Evolutionary conservation across 2,888 invertebrate genomes (phyloP), one percentile per base, ranked within the genome.

Genomic region (Pterostichus madidus): DNA sequence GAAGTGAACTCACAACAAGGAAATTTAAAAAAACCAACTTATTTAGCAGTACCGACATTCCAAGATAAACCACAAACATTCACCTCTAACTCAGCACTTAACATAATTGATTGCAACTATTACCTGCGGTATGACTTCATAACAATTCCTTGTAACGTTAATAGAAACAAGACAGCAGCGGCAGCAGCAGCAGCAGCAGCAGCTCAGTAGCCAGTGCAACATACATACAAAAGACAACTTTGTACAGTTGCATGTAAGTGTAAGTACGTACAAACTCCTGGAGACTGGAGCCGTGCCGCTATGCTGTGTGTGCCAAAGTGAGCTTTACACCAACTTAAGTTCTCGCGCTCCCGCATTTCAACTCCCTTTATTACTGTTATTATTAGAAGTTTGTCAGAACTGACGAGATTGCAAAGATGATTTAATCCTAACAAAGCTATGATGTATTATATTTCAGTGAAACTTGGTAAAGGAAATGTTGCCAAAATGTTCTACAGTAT

Each of bases 141-240:
- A 44, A 71, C 68, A 71, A 71, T 71, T 71, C 68, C 68, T 44
- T 39, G 17, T 46, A 15, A 44, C 10, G 6, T 11, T 15, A 64
- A 64, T 39, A 39, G 39, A 39, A 39, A 68, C 68, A 71, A 64
- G 64, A 11, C 35, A 17, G 24, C 24, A 24, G 24, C 24, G 24
- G 24, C 3, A 24, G 24, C 24, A 3, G 24, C 24, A 24, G 24
- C 24, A 3, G 24, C 15, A n/a, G 15, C 10, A 35, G 64, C 64
- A 32, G n/a, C 39, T n/a, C 39, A 35, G 39, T 13, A 64, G 10
- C 39, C 68, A 17, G 46, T 44, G 68, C 68, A 5, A 3, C 3
- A 24, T 64, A 64, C 64, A 64, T 64, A 64, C 64, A 64, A 64
- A 71, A 71, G 68, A 71, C 17, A 71, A 71, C 39, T 35, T 64